A percentile compares a stretch with the other conserved stretches of the same genome.
These are phyloP conservation scores for Eupithecia subfuscata DNA, from an alignment of 2,888 invertebrate genomes.

Conservation along the genomic window DNA sequence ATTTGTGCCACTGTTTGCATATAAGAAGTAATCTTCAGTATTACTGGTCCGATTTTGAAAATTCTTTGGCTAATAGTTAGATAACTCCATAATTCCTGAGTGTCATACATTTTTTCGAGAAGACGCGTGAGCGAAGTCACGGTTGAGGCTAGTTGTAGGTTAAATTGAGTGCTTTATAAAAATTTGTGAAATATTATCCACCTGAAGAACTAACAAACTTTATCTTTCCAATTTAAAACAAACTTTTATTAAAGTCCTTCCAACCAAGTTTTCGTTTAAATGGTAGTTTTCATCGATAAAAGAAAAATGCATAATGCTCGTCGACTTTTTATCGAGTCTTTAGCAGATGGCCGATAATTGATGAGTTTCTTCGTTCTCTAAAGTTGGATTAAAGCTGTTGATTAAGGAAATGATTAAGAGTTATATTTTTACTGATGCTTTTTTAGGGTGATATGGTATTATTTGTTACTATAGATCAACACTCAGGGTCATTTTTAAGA, in stretches of 20 bases:
- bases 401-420: no score
- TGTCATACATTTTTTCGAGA: neutral
- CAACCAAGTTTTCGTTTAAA: neutral
- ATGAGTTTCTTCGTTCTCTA: neutral
- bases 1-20: neutral
- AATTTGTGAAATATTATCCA: no score
- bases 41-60: neutral
- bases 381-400: neutral
- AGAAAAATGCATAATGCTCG: neutral
- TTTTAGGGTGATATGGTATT: no score
- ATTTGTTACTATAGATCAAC: no score
- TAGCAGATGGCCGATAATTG: slow-evolving; percentile 1
- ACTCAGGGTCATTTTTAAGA: no score
- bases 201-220: neutral
- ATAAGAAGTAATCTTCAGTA: neutral
- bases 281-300: neutral
- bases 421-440: no score
- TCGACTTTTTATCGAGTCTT: neutral
- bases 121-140: no score
- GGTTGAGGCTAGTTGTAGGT: neutral
- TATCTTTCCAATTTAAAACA: neutral
- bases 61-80: neutral
- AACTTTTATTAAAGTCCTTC: slow-evolving; percentile 3
- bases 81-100: neutral
- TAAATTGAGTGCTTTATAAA: no score